Conservation (phyloP, 2,113 vertebrate species). For the Acrocephalus kingi region DNA sequence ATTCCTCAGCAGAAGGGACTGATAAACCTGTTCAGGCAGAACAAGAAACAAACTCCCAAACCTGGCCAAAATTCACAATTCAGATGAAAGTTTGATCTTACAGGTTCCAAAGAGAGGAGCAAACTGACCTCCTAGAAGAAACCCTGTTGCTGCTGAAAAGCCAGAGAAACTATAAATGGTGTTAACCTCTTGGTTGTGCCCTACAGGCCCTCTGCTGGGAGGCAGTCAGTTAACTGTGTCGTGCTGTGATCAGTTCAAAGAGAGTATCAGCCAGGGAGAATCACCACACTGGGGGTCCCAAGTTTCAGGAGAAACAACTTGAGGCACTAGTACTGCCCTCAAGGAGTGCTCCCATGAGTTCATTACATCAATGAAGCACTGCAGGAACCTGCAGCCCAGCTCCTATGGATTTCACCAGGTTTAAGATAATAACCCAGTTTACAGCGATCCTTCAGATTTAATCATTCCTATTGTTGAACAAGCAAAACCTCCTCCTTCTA, state of each 20-base stretch:
- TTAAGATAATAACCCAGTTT: background rate
- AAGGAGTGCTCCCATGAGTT: background rate
- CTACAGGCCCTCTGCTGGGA: background rate
- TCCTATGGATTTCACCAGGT: background rate
- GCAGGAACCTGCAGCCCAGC: background rate
- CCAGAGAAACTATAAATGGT: background rate
- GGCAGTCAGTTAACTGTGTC: background rate
- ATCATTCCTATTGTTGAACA: background rate
- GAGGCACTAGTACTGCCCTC: background rate
- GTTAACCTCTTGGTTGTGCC: background rate
- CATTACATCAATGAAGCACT: background rate
- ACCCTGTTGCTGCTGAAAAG: background rate
- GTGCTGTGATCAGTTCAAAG: background rate
- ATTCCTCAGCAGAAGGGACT: constrained; percentile 2
- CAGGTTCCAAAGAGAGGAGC: background rate
- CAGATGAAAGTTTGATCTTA: background rate
- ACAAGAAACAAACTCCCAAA: background rate
- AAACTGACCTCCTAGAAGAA: background rate
- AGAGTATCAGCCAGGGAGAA: background rate
- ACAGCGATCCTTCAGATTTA: background rate
- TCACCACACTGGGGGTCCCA: background rate
- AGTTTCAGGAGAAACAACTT: background rate
- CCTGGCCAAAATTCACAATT: background rate
- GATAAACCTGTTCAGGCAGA: constrained; percentile 34
- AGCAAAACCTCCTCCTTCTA: background rate